Conservation (phyloP, 2,797 vertebrate species). For the Halcyon smyrnensis region DNA sequence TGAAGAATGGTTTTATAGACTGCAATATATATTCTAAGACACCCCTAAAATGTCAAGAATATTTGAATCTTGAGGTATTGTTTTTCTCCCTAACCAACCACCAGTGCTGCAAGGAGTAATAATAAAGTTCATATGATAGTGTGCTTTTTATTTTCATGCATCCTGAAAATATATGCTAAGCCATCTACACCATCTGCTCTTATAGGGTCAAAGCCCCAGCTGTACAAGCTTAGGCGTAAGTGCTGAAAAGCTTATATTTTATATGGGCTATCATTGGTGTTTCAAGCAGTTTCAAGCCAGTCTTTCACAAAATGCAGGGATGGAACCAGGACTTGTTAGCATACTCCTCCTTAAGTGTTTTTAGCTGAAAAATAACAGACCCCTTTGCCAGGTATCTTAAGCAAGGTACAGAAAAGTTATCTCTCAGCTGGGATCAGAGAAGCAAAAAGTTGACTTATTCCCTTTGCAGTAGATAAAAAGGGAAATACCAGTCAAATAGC, state of each 20-base stretch:
- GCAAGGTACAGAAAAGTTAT: neutral
- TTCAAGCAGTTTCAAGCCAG: neutral
- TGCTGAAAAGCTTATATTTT: constrained; percentile 22
- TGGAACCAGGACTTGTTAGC: neutral
- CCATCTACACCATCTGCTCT: neutral
- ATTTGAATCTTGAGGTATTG: neutral
- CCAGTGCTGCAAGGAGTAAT: neutral
- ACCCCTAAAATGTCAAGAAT: neutral
- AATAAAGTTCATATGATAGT: neutral
- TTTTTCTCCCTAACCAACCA: neutral
- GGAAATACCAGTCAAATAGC: neutral
- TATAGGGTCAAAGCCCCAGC: constrained; percentile 20
- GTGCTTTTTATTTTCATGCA: constrained; percentile 8
- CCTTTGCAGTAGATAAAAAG: neutral
- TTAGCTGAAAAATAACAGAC: neutral
- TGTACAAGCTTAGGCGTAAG: constrained; percentile 28
- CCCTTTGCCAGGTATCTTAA: neutral
- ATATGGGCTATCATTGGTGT: neutral
- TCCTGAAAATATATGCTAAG: constrained; percentile 14
- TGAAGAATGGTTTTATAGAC: neutral
- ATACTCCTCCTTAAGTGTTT: neutral
- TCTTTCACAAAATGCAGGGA: neutral
- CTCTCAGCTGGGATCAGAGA: neutral
- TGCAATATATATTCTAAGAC: neutral
- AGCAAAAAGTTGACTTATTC: neutral